Conservation (phyloP, 2,113 vertebrate species). For the Ptilorrhoa leucosticta region DNA sequence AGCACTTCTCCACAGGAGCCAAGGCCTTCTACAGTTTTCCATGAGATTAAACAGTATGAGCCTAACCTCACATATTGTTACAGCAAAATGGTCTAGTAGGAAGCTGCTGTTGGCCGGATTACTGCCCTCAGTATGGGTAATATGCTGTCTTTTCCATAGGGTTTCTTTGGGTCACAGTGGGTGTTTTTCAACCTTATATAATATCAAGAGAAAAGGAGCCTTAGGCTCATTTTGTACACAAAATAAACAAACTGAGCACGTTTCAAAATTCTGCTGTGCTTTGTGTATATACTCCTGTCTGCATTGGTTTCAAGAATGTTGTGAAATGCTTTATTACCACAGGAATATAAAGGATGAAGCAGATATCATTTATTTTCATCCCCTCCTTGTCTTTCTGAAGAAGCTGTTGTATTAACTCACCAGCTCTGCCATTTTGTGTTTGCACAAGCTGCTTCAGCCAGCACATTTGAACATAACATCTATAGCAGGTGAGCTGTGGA, state of each 20-base stretch:
- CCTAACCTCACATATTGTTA: background rate
- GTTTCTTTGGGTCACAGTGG: background rate
- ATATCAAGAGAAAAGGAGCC: background rate
- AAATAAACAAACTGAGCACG: background rate
- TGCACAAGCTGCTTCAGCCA: background rate
- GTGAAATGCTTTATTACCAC: background rate
- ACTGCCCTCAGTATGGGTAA: background rate
- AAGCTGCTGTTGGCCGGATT: background rate
- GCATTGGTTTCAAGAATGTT: background rate
- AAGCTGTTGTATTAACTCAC: background rate
- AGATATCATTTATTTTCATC: background rate
- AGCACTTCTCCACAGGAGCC: background rate
- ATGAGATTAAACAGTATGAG: background rate
- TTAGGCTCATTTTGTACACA: background rate
- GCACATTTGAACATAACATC: background rate
- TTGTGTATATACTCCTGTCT: background rate
- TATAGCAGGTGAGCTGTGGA: background rate
- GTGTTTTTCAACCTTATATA: background rate
- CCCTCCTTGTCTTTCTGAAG: background rate
- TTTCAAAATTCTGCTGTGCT: background rate
- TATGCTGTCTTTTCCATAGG: background rate
- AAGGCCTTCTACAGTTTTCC: background rate
- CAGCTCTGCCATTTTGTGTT: background rate
- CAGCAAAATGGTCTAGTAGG: background rate
- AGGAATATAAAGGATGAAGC: background rate